Evolutionary conservation across 2,797 vertebrate genomes (phyloP), one percentile per base, ranked within the genome.

Genomic region (Manis crassicaudata): DNA sequence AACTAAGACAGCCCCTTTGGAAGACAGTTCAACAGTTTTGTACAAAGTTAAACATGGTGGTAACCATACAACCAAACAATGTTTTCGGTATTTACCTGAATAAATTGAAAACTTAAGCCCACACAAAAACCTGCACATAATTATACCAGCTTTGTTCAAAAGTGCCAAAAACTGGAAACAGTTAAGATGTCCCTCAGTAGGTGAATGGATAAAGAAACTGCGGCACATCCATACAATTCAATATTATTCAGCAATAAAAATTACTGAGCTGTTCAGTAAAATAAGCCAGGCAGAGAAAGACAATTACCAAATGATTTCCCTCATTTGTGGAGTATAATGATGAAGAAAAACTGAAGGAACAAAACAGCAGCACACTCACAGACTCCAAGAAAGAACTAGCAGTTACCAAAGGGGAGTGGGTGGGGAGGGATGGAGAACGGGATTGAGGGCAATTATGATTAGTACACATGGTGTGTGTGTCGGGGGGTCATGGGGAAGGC

Each of bases 101-200:
- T 81, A 29, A 90, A 58, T 37, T 73, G 67, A 93, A 88, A 95
- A 88, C 27, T 27, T 67, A 88, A 1, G 16, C 40, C 35, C 43
- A 68, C 23, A 32, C 25, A 43, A 87, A 95, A 67, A 68, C 40
- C 27, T 86, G 46, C 27, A 86, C 6, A 72, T n/a, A 40, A 90
- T 92, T 90, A 87, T 52, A 91, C 14, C 60, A 85, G 21, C 40
- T 92, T 94, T 86, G 88, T 65, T 94, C 56, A 92, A 52, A 93
- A 88, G 4, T 89, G 46, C 27, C 54, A 58, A 29, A 37, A 91
- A 91, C 5, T 95, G 73, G 62, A 93, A 77, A 82, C 60, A 93
- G 68, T 37, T 56, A 90, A 90, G 83, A 76, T 58, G 27, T 72
- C 58, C 58, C 46, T 70, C 21, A 67, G 37, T 5, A 95, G 63